Evolutionary conservation across 2,797 vertebrate species (phyloP).

Genomic region (Lithobates sylvaticus): DNA sequence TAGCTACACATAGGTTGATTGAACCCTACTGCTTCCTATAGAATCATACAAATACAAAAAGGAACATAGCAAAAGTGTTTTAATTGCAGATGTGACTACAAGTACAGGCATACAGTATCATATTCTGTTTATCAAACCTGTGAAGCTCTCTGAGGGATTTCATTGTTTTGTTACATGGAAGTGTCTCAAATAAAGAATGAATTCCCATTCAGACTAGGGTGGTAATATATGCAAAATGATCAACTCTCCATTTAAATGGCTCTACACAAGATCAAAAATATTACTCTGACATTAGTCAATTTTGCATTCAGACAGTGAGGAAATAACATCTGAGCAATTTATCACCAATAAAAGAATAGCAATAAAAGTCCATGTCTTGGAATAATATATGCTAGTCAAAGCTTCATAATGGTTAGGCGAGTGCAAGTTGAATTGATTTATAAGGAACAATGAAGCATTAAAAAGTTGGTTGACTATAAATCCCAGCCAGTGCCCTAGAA

Average conservation of each 20-base stretch:
- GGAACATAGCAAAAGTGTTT: too few species aligned
- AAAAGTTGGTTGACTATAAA: slow-evolving; percentile 65
- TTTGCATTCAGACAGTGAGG: slow-evolving; percentile 19
- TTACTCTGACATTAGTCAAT: neutral
- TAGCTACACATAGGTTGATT: too few species aligned
- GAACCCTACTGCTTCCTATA: too few species aligned
- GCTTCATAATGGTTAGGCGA: slow-evolving; percentile 56
- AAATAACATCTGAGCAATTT: slow-evolving; percentile 63
- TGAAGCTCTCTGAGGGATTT: too few species aligned
- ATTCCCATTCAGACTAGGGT: too few species aligned
- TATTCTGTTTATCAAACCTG: too few species aligned
- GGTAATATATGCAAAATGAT: neutral
- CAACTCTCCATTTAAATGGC: neutral
- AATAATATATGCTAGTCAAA: slow-evolving; percentile 62
- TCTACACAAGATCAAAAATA: neutral
- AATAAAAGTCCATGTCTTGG: slow-evolving; percentile 46
- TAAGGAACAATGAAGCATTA: slow-evolving; percentile 66
- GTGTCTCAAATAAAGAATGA: too few species aligned
- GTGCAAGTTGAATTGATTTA: slow-evolving; percentile 65
- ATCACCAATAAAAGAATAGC: slow-evolving; percentile 63
- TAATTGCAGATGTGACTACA: too few species aligned
- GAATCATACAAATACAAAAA: too few species aligned
- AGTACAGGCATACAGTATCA: too few species aligned
- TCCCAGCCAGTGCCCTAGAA: slow-evolving; percentile 64
- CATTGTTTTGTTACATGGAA: too few species aligned